Base-by-base conservation (phyloP, 1,140 invertebrate genomes). In the Steinernema feltiae region DNA sequence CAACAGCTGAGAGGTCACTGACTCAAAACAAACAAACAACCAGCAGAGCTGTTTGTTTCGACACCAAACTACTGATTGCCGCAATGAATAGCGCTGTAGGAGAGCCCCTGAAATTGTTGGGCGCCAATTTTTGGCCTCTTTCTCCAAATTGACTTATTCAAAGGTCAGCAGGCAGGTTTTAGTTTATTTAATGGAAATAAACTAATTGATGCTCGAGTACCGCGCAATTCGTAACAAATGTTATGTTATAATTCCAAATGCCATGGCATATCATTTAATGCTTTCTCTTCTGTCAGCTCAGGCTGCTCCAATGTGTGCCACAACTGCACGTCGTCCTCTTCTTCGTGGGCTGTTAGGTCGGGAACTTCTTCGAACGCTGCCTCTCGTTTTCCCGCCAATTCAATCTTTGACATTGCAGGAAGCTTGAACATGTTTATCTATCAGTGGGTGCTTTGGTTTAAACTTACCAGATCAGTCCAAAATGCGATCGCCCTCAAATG, bases 241-340 rank as follows among this genome's bases (percentile, higher is more conserved):
- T 12, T n/a, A 12, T 63, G 24, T 63, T 27, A 63, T 21, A 63
- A 27, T 15, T 63, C 53, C 2, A 63, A 63, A 63, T 63, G 53
- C 24, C 7, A 27, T 17, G 53, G 53, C 53, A 63, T 63, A 21
- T 63, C 53, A 63, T 63, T 63, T 27, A 63, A 63, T 15, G 24
- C 53, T 63, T 63, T 63, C 24, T 63, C 53, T 63, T 63, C 53
- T 27, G 53, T 63, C 53, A 63, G 53, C 7, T 63, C 53, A 27
- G 53, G 53, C 24, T 63, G 53, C 24, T 63, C 53, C 15, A 63
- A 3, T 3, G 53, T 63, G 53, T 63, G 53, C 53, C 53, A 63
- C 24, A 63, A 27, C 24, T 63, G 53, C 3, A 63, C 53, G 53
- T 63, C 53, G 53, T 63, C 53, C 24, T 63, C 53, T 63, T 63